Base-by-base conservation (phyloP, 2,797 vertebrate species). In the Ptychobarbus kaznakovi region DNA sequence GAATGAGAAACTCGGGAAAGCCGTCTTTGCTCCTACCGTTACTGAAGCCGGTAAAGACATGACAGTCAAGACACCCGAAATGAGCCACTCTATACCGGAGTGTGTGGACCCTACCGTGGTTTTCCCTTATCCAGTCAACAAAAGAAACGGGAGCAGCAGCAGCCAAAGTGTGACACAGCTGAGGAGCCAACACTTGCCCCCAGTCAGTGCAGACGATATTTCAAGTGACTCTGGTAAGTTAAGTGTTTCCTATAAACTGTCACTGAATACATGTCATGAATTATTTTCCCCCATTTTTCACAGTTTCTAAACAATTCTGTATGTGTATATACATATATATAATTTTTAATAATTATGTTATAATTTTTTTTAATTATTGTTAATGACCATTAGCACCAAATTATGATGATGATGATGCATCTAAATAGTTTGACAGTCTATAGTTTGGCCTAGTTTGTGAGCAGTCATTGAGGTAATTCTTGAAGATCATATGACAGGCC, bases 31-130 rank as follows among this genome's bases (percentile, higher is more conserved):
- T 3, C 56, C 90, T 58, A 32, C 91, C 35, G 53, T 65, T n/a
- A 38, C 92, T 0, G 92, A 89, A 74, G 89, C 75, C 72, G 75
- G 89, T 66, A 88, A 83, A 89, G 85, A 58, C 73, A 70, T 28
- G 75, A 81, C 86, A 81, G 89, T 90, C 87, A 58, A 90, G 90
- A 91, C 88, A 91, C 92, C 85, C 91, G 91, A 90, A 89, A 92
- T 94, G 89, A 95, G 94, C 91, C 93, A 93, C 87, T 92, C 96
- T 40, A 95, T 94, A 86, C 92, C 96, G 9, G 96, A 97, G 91
- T 98, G 97, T 25, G 97, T 99, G 92, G 97, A 99, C 88, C 98
- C 98, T 22, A 93, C 96, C 0, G 94, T 97, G 69, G 97, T 99
- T 58, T 98, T 99, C 91, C 98, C 97, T 0, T 98, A 98, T 92